phyloP scores from a whole-genome alignment of 2,797 vertebrate species.

The Botia kubotai region DNA sequence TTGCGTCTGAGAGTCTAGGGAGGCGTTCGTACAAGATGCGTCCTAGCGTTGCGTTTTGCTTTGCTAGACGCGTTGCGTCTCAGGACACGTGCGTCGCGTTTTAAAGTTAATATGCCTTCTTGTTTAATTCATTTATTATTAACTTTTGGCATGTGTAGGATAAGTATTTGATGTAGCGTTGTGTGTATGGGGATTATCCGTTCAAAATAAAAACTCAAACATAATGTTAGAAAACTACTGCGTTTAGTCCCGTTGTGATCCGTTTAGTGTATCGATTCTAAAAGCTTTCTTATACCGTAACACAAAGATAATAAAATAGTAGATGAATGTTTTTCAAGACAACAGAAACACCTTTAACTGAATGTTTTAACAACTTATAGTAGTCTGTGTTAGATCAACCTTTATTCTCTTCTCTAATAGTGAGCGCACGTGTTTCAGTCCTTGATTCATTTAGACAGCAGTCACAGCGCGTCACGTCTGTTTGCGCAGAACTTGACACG shows the following conservation, averaged over 20 bases:
- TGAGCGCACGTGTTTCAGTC: neutral
- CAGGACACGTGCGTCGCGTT: too few relatives aligned
- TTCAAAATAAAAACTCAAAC: too few relatives aligned
- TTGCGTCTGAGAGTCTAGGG: neutral
- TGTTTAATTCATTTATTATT: too few relatives aligned
- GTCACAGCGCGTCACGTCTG: neutral
- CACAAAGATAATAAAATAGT: neutral
- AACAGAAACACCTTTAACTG: neutral
- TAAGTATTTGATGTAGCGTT: too few relatives aligned
- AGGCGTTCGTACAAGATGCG: neutral
- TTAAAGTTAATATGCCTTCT: too few relatives aligned
- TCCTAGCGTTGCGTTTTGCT: neutral
- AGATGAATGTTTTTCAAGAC: neutral
- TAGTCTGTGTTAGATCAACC: neutral
- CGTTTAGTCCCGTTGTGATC: neutral
- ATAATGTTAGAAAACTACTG: too few relatives aligned
- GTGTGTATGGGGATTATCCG: too few relatives aligned
- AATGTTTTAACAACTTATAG: neutral
- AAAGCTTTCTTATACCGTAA: neutral
- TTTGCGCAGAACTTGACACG: too few relatives aligned
- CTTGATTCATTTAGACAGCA: neutral
- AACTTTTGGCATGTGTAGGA: too few relatives aligned
- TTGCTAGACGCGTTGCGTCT: too few relatives aligned
- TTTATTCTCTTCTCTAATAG: neutral
- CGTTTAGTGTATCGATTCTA: too few relatives aligned